Base-by-base conservation (phyloP, 2,113 vertebrate species). In the Carlito syrichta region DNA sequence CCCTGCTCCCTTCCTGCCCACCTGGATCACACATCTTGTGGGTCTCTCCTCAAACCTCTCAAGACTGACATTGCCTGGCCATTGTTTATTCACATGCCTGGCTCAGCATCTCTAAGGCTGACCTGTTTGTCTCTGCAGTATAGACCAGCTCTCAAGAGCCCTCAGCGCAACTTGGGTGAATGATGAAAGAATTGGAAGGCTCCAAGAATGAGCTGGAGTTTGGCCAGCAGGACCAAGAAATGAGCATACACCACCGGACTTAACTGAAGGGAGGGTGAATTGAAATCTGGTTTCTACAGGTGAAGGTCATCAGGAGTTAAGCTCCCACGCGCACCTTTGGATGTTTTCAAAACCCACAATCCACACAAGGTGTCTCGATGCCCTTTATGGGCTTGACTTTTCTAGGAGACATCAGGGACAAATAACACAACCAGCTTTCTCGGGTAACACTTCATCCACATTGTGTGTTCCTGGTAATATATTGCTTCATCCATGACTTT, bases 1-100 rank as follows among this genome's bases (percentile, higher is more conserved):
- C 50, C 22, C 27, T 66, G 43, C 8, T 35, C 43, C 20, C 14
- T n/a, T 40, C 35, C 11, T 77, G 16, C 17, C 60, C 77, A 10
- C n/a, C 22, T 54, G 35, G 5, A 69, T 77, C 54, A 40, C 62
- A 35, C 27, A 74, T 20, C 77, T 38, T 7, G 2, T 2, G 14
- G 32, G 5, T 14, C 32, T n/a, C 38, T 84, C 32, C 45, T 52
- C 0, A 27, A 12, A 32, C 0, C 63, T 86, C 54, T 10, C 32
- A 35, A 73, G 32, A 52, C 71, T 45, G 38, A 23, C 27, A 20
- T 38, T 14, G 81, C 56, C 50, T 45, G 56, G 4, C 38, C 25
- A 8, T 32, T 38, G 12, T 14, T 27, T 27, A 43, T 20, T 48
- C 48, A 20, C 0, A 0, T 27, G 20, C 58, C 69, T 2, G 2